Evolutionary conservation across 2,888 invertebrate species (phyloP).

Genomic region (Folsomia candida): DNA sequence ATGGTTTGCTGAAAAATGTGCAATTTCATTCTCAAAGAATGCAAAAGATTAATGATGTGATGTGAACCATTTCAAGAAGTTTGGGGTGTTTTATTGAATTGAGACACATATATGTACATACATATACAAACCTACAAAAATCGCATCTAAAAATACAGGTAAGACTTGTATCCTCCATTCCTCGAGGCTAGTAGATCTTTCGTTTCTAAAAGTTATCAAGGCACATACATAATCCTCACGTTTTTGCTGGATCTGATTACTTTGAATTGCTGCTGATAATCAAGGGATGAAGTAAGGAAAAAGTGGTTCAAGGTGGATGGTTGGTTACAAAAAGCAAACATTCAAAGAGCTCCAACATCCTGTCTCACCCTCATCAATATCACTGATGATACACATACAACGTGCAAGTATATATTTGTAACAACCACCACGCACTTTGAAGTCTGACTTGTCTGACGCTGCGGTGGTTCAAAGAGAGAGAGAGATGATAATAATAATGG

Average conservation of each 20-base stretch:
- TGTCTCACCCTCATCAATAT: constrained; percentile 2
- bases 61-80: not conserved
- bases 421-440: not conserved
- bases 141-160: too few species aligned
- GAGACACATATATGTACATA: too few species aligned
- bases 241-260: not conserved
- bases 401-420: too few species aligned
- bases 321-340: constrained; percentile 2
- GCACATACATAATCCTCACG: not conserved
- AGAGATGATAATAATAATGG: not conserved
- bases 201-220: not conserved
- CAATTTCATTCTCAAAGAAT: not conserved
- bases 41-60: not conserved
- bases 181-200: too few species aligned
- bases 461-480: not conserved
- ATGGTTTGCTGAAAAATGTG: not conserved
- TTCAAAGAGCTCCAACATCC: constrained; percentile 1
- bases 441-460: not conserved
- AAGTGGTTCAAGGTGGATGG: constrained; percentile 12
- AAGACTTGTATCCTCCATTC: too few species aligned
- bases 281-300: not conserved
- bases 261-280: not conserved
- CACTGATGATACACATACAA: not conserved
- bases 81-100: too few species aligned
- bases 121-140: not conserved